Percentiles rank a stretch among this genome's conserved stretches.
These are phyloP conservation scores for Trichosurus vulpecula DNA, from an alignment of 2,797 vertebrate genomes.

Conservation along the genomic window DNA sequence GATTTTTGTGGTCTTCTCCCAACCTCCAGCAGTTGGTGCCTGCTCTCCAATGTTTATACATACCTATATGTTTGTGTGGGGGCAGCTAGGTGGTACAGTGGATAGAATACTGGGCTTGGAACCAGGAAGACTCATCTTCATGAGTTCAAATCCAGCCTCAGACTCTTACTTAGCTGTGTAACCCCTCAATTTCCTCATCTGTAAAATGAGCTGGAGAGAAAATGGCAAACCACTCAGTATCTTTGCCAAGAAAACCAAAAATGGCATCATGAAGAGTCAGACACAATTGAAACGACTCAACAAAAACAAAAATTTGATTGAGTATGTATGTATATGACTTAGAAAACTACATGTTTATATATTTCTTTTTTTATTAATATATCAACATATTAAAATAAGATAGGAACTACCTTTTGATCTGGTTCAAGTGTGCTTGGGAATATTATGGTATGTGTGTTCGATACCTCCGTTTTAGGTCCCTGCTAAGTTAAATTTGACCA, in stretches of 20 bases:
- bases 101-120: background rate
- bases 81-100: background rate
- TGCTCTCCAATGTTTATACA: background rate
- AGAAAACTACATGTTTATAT: background rate
- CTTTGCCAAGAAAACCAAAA: background rate
- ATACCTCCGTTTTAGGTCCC: background rate
- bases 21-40: background rate
- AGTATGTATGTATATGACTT: background rate
- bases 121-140: background rate
- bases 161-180: background rate
- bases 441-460: background rate
- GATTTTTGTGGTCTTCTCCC: background rate
- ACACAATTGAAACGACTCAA: background rate
- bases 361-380: background rate
- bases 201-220: too few species aligned
- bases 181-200: background rate
- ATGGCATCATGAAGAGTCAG: background rate
- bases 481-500: background rate
- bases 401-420: background rate
- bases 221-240: too few species aligned
- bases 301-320: background rate
- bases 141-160: background rate
- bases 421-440: background rate
- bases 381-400: background rate
- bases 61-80: background rate